Base-by-base conservation (phyloP, 2,888 invertebrate species). In the Caenorhabditis wallacei region DNA sequence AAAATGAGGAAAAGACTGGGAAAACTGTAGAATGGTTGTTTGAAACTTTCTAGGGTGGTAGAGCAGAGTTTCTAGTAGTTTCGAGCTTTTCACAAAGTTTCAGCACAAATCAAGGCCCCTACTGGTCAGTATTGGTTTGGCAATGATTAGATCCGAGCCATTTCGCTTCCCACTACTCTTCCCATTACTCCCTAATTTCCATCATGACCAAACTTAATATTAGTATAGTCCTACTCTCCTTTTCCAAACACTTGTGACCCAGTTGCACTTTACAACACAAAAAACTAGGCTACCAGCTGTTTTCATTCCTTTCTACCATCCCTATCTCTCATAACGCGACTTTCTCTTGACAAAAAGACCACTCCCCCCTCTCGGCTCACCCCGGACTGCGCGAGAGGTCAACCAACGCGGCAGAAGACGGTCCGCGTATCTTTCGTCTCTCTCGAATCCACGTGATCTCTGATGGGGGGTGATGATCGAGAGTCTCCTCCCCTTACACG, bases 401-500 rank as follows among this genome's bases (percentile, higher is more conserved):
- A 48, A 48, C 46, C 46, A 48, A 40, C 40, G 40, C 40, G 40
- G 40, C 40, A 48, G 18, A 48, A 13, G 18, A 48, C 46, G 46
- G 46, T 18, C 46, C 18, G 18, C 18, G 18, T 13, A 2, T 4
- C 18, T 2, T 48, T 48, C 18, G 40, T 8, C 11, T 18, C 46
- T 48, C 46, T 48, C 8, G 2, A 18, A 18, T 18, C 18, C 46
- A 1, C 46, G 5, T 18, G 4, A 18, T 7, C 18, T 18, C 46
- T 48, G n/a, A 48, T 43, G n/a, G n/a, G 13, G 4, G 4, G 5
- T 35, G 10, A 35, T 35, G 35, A 35, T 13, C 40, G 11, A 40
- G 13, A 40, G 13, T 40, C 46, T 48, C 46, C 18, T 48, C 18
- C n/a, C 18, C 40, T 13, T 48, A 18, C 18, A 2, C 46, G 18